Evolutionary conservation across 2,888 invertebrate genomes (phyloP).

Genomic region (Biston stratarius): DNA sequence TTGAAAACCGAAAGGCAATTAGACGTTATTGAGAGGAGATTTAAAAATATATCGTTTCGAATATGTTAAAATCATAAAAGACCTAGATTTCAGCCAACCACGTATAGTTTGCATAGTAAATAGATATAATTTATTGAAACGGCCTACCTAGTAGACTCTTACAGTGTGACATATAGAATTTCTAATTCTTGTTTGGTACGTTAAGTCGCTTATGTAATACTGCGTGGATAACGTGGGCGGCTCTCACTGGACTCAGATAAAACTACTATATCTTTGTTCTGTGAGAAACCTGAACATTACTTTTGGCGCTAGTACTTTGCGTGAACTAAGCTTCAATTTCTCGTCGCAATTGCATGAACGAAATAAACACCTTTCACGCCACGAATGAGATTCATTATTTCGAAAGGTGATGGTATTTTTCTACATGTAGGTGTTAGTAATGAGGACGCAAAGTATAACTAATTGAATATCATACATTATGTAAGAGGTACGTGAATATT

Average conservation of each 20-base stretch:
- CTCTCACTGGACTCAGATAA: neutral
- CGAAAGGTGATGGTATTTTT: constrained; percentile 28
- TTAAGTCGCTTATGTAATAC: constrained; percentile 7
- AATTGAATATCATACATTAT: constrained; percentile 21
- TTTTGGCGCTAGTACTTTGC: too few relatives aligned
- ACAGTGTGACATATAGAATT: constrained; percentile 5
- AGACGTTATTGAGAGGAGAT: constrained; percentile 42
- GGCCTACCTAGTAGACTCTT: constrained; percentile 7
- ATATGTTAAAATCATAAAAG: constrained; percentile 9
- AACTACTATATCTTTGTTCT: constrained; percentile 1
- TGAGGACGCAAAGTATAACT: constrained; percentile 13
- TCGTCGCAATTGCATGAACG: neutral
- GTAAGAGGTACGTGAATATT: constrained; percentile 18
- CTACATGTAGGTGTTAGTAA: constrained; percentile 16
- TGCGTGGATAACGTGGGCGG: constrained; percentile 12
- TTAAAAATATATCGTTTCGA: neutral
- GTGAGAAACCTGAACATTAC: neutral
- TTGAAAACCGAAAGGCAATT: constrained; percentile 60
- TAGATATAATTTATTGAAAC: constrained; percentile 19
- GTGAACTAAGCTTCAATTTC: neutral
- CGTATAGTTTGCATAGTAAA: constrained; percentile 5
- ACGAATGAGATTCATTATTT: constrained; percentile 20
- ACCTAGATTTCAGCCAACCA: neutral
- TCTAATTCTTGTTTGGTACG: constrained; percentile 22
- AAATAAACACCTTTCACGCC: constrained; percentile 22